Conservation (phyloP, 2,888 invertebrate species). For the Leptopilina myrica region DNA sequence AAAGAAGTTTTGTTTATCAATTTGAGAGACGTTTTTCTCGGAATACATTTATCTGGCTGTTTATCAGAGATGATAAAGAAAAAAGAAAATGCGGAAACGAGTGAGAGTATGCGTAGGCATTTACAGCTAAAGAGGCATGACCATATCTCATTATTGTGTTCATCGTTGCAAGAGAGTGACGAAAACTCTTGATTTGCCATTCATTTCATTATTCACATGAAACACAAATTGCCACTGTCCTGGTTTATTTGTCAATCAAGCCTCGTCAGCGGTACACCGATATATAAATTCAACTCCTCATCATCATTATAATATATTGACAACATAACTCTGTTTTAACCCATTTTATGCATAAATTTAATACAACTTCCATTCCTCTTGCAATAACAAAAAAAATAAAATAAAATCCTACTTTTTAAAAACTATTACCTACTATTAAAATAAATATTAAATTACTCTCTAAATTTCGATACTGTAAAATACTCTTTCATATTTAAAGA, state of each 20-base stretch:
- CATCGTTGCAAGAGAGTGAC: slow-evolving; percentile 17
- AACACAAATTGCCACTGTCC: background rate
- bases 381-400: background rate
- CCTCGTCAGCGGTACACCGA: background rate
- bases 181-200: background rate
- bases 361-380: background rate
- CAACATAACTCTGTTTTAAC: background rate
- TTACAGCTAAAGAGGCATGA: slow-evolving; percentile 14
- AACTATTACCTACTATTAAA: too few relatives aligned
- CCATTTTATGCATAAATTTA: background rate
- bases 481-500: too few relatives aligned
- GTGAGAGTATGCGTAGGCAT: slow-evolving; percentile 21
- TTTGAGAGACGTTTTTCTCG: background rate
- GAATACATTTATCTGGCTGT: slow-evolving; percentile 9
- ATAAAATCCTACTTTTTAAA: too few relatives aligned
- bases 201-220: slow-evolving; percentile 13
- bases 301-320: background rate
- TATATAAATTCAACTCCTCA: background rate
- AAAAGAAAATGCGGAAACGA: slow-evolving; percentile 18
- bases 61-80: slow-evolving; percentile 28
- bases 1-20: background rate
- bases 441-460: too few relatives aligned
- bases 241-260: slow-evolving; percentile 34
- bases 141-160: background rate
- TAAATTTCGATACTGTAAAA: too few relatives aligned